phyloP scores from a whole-genome alignment of 2,888 invertebrate genomes.

The Acronicta psi region DNA sequence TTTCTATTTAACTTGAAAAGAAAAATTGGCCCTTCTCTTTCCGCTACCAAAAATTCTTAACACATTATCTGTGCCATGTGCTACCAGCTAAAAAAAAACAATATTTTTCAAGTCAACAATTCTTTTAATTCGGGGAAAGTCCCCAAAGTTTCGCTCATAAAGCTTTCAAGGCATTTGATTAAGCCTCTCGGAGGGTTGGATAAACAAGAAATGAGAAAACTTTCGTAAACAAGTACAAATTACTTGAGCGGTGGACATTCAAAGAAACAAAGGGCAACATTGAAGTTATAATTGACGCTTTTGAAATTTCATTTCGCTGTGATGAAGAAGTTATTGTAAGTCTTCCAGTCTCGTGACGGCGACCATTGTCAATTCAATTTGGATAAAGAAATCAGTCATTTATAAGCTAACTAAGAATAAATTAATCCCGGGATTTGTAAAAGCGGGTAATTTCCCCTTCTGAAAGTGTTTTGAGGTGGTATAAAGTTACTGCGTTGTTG shows the following conservation, averaged over 20 bases:
- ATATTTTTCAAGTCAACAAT: conserved; percentile 48
- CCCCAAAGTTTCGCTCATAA: conserved; percentile 66
- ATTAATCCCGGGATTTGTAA: too few relatives aligned
- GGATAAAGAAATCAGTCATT: not conserved
- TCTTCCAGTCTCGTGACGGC: conserved; percentile 1
- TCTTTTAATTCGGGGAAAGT: conserved; percentile 62
- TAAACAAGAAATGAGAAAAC: conserved; percentile 72
- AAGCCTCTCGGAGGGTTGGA: conserved; percentile 65
- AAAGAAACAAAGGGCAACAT: conserved; percentile 60
- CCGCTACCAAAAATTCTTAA: conserved; percentile 26
- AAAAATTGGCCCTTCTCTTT: not conserved
- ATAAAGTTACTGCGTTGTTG: too few relatives aligned
- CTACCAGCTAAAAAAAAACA: conserved; percentile 28
- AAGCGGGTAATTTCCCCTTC: too few relatives aligned
- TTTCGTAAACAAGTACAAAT: conserved; percentile 67
- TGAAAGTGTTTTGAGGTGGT: too few relatives aligned
- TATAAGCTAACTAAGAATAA: not conserved
- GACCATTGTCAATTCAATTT: conserved; percentile 21
- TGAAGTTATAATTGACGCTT: conserved; percentile 62
- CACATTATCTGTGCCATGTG: conserved; percentile 21
- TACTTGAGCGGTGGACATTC: conserved; percentile 63
- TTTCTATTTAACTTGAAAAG: too few relatives aligned
- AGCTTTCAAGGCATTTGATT: conserved; percentile 70
- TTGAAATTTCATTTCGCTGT: conserved; percentile 53
- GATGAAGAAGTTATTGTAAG: conserved; percentile 34